Evolutionary conservation across 2,888 invertebrate species (phyloP).

Genomic region (Drosophila anomalata): DNA sequence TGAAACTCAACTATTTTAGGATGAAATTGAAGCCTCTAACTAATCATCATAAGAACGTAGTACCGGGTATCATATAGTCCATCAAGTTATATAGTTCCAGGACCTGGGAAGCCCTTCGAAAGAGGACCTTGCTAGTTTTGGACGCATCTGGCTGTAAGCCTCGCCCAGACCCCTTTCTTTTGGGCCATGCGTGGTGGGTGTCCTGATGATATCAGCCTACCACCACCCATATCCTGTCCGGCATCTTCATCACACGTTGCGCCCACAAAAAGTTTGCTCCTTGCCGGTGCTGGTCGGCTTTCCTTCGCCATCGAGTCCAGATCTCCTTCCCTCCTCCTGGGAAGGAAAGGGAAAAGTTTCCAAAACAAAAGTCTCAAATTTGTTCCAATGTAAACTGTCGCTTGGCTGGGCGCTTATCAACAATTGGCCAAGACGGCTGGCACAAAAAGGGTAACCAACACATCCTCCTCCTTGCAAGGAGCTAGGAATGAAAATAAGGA

Average conservation of each 20-base stretch:
- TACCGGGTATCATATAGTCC: not conserved
- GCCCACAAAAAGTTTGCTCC: conserved; percentile 39
- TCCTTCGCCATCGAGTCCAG: too few relatives aligned
- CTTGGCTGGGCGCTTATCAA: conserved; percentile 77
- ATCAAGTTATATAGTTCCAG: not conserved
- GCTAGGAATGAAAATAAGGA: conserved; percentile 16
- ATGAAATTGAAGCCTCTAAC: too few relatives aligned
- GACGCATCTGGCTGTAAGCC: conserved; percentile 9
- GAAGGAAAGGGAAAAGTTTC: conserved; percentile 50
- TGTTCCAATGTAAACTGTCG: conserved; percentile 78
- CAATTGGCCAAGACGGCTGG: conserved; percentile 37
- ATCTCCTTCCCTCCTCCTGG: not conserved
- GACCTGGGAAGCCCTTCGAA: not conserved
- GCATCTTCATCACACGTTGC: conserved; percentile 50
- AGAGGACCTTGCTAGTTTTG: not conserved
- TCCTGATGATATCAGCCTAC: conserved; percentile 57
- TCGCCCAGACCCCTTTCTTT: conserved; percentile 14
- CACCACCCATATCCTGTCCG: not conserved
- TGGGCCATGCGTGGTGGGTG: conserved; percentile 61
- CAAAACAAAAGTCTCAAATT: conserved; percentile 79
- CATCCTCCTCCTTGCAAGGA: not conserved
- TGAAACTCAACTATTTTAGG: too few relatives aligned
- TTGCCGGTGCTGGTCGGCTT: not conserved
- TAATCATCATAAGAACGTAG: not conserved
- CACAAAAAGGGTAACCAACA: not conserved